phyloP scores from a whole-genome alignment of 2,888 invertebrate genomes.

The Cryptops parisi region DNA sequence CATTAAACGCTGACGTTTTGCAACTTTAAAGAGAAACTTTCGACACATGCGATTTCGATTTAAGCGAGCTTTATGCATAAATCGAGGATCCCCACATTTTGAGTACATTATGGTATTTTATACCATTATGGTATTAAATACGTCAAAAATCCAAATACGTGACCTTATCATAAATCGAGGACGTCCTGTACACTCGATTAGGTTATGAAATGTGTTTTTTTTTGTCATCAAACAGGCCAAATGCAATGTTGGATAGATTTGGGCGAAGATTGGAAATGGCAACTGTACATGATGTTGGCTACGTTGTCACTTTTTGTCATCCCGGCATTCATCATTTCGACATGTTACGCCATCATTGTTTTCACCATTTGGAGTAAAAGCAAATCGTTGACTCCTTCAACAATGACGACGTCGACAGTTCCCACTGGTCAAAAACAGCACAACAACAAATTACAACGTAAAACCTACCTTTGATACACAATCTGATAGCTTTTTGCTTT shows the following conservation, averaged over 20 bases:
- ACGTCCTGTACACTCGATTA: background rate
- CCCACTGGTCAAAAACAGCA: no score
- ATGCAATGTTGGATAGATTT: constrained; percentile 83
- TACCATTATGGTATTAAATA: background rate
- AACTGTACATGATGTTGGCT: constrained; percentile 73
- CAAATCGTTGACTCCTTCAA: constrained; percentile 40
- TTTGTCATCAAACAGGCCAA: constrained; percentile 37
- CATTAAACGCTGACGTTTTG: no score
- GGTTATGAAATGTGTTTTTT: constrained; percentile 2
- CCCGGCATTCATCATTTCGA: constrained; percentile 73
- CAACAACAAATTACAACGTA: no score
- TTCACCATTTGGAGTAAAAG: constrained; percentile 83
- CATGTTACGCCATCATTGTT: constrained; percentile 81
- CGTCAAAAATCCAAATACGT: background rate
- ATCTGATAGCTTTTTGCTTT: no score
- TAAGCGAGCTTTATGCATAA: background rate
- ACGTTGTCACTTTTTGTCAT: constrained; percentile 66
- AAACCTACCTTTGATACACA: no score
- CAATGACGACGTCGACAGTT: no score
- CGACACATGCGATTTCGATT: no score
- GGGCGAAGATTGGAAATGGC: constrained; percentile 58
- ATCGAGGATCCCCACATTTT: background rate
- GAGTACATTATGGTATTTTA: background rate
- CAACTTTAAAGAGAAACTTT: no score
- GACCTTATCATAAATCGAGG: background rate